Conservation (phyloP, 1,140 invertebrate genomes). For the Caenorhabditis elegans region DNA sequence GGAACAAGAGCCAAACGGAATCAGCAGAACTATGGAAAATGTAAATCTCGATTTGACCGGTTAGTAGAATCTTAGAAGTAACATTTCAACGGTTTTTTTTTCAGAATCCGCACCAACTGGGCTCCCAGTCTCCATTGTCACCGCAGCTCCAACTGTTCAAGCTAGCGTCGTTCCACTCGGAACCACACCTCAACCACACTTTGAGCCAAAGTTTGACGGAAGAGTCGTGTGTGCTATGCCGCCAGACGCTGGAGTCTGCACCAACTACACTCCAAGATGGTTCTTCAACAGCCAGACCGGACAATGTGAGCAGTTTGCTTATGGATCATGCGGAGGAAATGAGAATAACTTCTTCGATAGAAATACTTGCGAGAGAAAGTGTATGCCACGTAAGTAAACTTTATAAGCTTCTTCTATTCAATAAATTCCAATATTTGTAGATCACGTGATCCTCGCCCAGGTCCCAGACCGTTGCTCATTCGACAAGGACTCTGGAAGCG, state of each 20-base stretch:
- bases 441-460: conserved; percentile 41
- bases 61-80: too few relatives aligned
- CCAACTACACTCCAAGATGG: conserved; percentile 78
- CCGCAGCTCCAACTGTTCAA: too few relatives aligned
- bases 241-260: conserved; percentile 77
- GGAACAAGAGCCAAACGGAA: not conserved
- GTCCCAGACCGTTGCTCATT: conserved; percentile 76
- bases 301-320: conserved; percentile 78
- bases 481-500: conserved; percentile 72
- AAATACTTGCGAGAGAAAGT: conserved; percentile 76
- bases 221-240: conserved; percentile 76
- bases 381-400: conserved; percentile 67
- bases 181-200: not conserved
- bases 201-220: conserved; percentile 26
- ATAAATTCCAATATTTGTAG: conserved; percentile 17
- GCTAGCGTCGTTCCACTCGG: not conserved
- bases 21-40: not conserved
- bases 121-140: too few relatives aligned
- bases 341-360: conserved; percentile 54
- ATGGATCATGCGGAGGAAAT: conserved; percentile 69
- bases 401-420: not conserved
- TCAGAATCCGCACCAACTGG: not conserved
- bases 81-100: too few relatives aligned
- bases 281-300: conserved; percentile 76
- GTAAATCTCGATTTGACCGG: not conserved